Evolutionary conservation across 2,113 vertebrate genomes (phyloP), one percentile per base, ranked within the genome.

Genomic region (Holacanthus passer): DNA sequence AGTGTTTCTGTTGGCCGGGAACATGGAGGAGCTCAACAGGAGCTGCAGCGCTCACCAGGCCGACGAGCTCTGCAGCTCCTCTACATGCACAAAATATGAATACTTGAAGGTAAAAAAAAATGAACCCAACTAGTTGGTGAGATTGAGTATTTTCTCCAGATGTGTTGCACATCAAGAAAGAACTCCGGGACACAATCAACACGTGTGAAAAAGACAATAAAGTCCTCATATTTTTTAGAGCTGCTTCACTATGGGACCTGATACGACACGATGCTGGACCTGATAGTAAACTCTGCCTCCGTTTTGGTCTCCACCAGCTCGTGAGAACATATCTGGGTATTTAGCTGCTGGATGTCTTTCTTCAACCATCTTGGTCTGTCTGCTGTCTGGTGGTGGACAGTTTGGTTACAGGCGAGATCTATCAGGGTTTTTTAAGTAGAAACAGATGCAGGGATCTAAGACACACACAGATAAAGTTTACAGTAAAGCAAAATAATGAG

Each of bases 1-100:
- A 83, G 63, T 84, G 83, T 88, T 92, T 91, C 84, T 90, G 79
- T 91, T 89, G 84, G 79, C 81, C 14, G n/a, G 47, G 20, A 85
- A 58, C 56, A 32, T 7, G 24, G 45, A 85, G 71, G 37, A 87
- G 68, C 63, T 53, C 67, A 48, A 59, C 75, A 29, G 69, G 77
- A 87, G 77, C 65, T 73, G 53, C 60, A 13, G 39, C 22, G 24
- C 67, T 82, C 39, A 41, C 43, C 29, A 22, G 14, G 16, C 67
- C 75, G 58, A 5, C 4, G 2, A 62, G 72, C 31, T 65, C 50
- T 67, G 35, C 37, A 48, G 43, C 27, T 52, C 73, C 19, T 29
- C 32, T 22, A 35, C 63, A 52, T 47, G 32, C 27, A 71, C 56
- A 74, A 45, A 66, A 32, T 24, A 41, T 50, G 17, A 50, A 48